Percentiles rank a stretch among this genome's conserved stretches.
Evolutionary conservation across 2,888 invertebrate genomes (phyloP).

Genomic region (Marasmarcha lunaedactyla): DNA sequence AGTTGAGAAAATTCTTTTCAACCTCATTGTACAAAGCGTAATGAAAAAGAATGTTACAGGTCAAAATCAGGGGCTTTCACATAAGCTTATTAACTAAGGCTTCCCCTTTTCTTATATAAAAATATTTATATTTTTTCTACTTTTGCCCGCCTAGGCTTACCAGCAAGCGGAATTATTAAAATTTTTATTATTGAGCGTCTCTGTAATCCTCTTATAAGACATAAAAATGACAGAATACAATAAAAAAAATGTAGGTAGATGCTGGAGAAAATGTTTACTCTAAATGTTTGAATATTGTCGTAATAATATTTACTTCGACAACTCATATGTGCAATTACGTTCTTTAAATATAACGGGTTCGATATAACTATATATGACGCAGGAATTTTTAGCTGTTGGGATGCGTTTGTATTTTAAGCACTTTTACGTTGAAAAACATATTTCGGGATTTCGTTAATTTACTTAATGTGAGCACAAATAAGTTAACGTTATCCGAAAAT

Average conservation of each 20-base stretch:
- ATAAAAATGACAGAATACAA: neutral
- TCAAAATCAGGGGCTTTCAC: conserved; percentile 36
- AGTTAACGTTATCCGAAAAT: too few relatives aligned
- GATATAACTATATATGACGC: too few relatives aligned
- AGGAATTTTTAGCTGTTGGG: too few relatives aligned
- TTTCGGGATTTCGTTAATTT: too few relatives aligned
- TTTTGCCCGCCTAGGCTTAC: neutral
- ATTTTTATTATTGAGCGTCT: neutral
- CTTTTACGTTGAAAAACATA: too few relatives aligned
- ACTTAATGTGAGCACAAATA: too few relatives aligned
- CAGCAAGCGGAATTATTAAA: neutral
- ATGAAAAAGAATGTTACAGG: conserved; percentile 48
- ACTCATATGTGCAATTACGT: too few relatives aligned
- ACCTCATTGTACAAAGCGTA: conserved; percentile 43
- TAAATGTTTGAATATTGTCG: too few relatives aligned
- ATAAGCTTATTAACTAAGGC: conserved; percentile 50
- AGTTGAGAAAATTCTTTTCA: conserved; percentile 27
- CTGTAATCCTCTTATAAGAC: neutral
- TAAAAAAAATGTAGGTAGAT: neutral
- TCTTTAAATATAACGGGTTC: too few relatives aligned
- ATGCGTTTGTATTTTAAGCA: too few relatives aligned
- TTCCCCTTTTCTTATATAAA: conserved; percentile 24
- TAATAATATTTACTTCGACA: too few relatives aligned
- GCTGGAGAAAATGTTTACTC: too few relatives aligned
- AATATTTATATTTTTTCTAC: conserved; percentile 25